Conservation (phyloP, 2,797 vertebrate species). For the Enteromius unitaeniatus region DNA sequence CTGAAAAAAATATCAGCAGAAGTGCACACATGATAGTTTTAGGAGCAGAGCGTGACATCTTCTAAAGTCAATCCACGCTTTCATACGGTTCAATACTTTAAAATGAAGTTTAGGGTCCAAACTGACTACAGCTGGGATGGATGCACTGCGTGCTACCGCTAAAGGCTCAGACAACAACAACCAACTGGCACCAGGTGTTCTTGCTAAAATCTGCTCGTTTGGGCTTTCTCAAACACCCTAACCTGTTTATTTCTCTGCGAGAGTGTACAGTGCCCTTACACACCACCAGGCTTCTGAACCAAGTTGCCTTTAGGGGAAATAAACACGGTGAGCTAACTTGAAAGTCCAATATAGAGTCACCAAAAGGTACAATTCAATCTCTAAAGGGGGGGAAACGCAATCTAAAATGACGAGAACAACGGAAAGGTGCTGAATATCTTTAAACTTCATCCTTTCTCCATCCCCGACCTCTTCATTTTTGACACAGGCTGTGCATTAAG, state of each 20-base stretch:
- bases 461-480: not conserved
- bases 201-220: not conserved
- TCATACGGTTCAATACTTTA: not conserved
- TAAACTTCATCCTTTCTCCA: not conserved
- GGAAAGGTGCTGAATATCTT: not conserved
- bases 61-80: not conserved
- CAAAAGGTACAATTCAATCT: not conserved
- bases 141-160: slow-evolving; percentile 42
- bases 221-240: slow-evolving; percentile 7
- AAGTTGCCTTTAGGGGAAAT: not conserved
- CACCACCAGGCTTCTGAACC: not conserved
- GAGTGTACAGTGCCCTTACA: not conserved
- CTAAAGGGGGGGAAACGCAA: not conserved
- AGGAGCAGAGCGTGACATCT: not conserved
- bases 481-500: not conserved
- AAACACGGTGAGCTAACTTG: not conserved
- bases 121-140: not conserved
- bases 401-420: not conserved
- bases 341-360: not conserved
- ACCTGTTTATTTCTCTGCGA: not conserved
- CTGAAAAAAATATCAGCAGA: not conserved
- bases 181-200: slow-evolving; percentile 36
- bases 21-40: not conserved
- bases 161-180: slow-evolving; percentile 49
- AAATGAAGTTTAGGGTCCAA: slow-evolving; percentile 14